Conservation (phyloP, 2,888 invertebrate species). For the Callyntrura guangdongensis region DNA sequence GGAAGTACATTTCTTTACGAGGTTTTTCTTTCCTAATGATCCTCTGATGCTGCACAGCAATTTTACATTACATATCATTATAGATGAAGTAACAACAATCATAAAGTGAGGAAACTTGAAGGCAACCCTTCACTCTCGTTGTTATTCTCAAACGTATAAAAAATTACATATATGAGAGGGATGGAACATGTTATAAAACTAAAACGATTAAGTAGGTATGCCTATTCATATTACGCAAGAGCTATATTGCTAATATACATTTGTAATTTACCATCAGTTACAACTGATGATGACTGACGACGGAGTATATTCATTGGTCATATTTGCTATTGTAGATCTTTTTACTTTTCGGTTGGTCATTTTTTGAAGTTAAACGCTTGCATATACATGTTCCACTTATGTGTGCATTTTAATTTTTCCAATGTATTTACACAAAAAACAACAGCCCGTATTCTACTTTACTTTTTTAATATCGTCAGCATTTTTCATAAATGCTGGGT, state of each 20-base stretch:
- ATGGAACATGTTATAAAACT: neutral
- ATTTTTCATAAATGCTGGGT: neutral
- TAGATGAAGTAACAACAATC: slow-evolving; percentile 76
- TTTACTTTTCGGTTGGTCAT: slow-evolving; percentile 40
- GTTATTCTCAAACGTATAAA: neutral
- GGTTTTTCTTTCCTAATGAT: slow-evolving; percentile 74
- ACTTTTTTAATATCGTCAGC: slow-evolving; percentile 50
- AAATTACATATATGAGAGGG: neutral
- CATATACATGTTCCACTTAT: slow-evolving; percentile 2
- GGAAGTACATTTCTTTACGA: slow-evolving; percentile 62
- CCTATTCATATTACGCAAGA: neutral
- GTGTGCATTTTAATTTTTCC: slow-evolving; percentile 61
- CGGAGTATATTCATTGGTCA: neutral
- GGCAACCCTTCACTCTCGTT: slow-evolving; percentile 45
- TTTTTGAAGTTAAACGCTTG: slow-evolving; percentile 46
- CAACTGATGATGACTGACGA: neutral
- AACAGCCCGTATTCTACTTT: slow-evolving; percentile 32
- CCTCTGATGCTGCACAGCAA: slow-evolving; percentile 76
- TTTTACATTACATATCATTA: slow-evolving; percentile 79
- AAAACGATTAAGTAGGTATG: neutral
- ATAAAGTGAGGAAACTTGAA: slow-evolving; percentile 70
- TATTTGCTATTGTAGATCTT: neutral
- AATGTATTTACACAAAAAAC: slow-evolving; percentile 13
- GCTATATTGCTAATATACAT: too few species aligned
- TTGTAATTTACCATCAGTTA: neutral